Conservation (phyloP, 2,797 vertebrate species). For the Pempheris klunzingeri region DNA sequence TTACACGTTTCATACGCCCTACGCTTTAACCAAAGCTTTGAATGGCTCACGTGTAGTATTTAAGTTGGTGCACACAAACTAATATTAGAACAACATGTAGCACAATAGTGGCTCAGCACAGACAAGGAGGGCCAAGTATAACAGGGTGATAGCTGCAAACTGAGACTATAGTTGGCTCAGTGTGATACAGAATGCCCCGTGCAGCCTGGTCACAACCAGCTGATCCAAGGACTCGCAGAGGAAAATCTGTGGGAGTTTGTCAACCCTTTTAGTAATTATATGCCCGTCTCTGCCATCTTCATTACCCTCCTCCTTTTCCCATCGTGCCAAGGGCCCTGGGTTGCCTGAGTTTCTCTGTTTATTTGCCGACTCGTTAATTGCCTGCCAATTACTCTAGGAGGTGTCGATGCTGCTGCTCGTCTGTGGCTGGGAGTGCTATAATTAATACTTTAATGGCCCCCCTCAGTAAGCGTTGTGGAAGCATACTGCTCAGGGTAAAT, state of each 20-base stretch:
- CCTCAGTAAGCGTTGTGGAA: slow-evolving; percentile 57
- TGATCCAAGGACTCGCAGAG: slow-evolving; percentile 52
- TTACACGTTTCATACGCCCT: background rate
- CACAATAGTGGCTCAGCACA: slow-evolving; percentile 26
- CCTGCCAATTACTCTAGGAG: slow-evolving; percentile 86
- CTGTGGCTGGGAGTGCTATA: slow-evolving; percentile 79
- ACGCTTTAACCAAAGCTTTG: slow-evolving; percentile 42
- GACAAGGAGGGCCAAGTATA: slow-evolving; percentile 24
- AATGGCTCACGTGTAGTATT: slow-evolving; percentile 28
- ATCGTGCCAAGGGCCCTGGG: slow-evolving; percentile 61
- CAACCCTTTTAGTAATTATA: slow-evolving; percentile 77
- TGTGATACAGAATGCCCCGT: slow-evolving; percentile 7
- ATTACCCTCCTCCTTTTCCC: slow-evolving; percentile 35
- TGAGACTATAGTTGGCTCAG: slow-evolving; percentile 17
- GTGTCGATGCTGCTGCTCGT: slow-evolving; percentile 79
- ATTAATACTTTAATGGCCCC: slow-evolving; percentile 85
- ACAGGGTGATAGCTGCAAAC: slow-evolving; percentile 14
- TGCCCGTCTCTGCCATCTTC: slow-evolving; percentile 64
- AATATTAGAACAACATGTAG: slow-evolving; percentile 41
- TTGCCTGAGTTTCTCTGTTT: slow-evolving; percentile 80
- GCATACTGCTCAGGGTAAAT: slow-evolving; percentile 62
- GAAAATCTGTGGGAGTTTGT: slow-evolving; percentile 60
- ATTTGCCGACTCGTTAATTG: slow-evolving; percentile 85
- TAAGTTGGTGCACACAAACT: slow-evolving; percentile 1
- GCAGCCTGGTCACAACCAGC: slow-evolving; percentile 54